Evolutionary conservation across 2,888 invertebrate species (phyloP).

Genomic region (Pachydiplax longipennis): DNA sequence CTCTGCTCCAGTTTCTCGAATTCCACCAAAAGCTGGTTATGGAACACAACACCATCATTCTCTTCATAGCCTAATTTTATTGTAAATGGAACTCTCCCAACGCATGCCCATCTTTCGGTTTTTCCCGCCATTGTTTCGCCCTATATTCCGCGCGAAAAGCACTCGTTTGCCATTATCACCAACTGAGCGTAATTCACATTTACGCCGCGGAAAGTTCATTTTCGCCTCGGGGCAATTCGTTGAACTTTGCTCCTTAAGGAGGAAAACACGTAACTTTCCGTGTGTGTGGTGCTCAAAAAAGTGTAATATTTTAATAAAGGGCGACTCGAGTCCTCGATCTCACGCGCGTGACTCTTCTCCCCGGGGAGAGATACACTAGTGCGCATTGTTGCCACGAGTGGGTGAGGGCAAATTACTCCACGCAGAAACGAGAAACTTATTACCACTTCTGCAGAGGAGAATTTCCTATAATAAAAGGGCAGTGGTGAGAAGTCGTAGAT

Average conservation of each 20-base stretch:
- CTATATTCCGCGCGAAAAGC: background rate
- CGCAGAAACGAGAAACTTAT: background rate
- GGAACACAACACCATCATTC: too few species aligned
- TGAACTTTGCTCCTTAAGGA: background rate
- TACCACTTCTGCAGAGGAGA: background rate
- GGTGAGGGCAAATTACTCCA: background rate
- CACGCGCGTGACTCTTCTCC: background rate
- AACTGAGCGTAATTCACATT: background rate
- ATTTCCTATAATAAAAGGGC: background rate
- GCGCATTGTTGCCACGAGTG: background rate
- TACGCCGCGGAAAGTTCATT: background rate
- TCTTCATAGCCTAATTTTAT: too few species aligned
- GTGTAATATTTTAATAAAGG: conserved; percentile 14
- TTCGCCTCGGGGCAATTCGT: background rate
- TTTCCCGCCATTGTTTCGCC: background rate
- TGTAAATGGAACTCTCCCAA: too few species aligned
- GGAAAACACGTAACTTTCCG: background rate
- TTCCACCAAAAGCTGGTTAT: too few species aligned
- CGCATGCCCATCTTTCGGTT: too few species aligned
- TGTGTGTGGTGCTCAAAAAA: background rate
- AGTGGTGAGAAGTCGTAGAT: background rate
- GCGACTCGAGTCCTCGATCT: background rate
- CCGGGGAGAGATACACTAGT: background rate
- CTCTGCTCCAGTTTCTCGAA: too few species aligned
- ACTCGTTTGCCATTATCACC: background rate